phyloP scores from a whole-genome alignment of 2,888 invertebrate genomes.

The Chaitophorus viminalis region DNA sequence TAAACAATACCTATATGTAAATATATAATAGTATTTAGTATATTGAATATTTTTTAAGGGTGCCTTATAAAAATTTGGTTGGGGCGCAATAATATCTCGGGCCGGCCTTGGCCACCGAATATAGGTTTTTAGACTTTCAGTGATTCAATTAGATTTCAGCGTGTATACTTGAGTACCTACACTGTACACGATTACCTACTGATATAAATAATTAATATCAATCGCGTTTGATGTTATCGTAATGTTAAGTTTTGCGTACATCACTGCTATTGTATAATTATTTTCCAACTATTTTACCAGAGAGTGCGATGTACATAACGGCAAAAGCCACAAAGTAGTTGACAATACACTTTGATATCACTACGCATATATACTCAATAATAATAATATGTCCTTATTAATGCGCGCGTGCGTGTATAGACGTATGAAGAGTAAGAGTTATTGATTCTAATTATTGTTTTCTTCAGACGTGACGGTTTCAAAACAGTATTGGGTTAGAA shows the following conservation, averaged over 20 bases:
- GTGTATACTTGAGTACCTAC: too few species aligned
- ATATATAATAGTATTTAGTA: too few species aligned
- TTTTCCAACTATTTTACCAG: neutral
- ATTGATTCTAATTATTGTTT: neutral
- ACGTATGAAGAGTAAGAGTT: neutral
- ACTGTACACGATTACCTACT: too few species aligned
- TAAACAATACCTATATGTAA: too few species aligned
- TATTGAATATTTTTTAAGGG: too few species aligned
- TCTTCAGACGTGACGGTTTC: neutral
- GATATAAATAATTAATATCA: neutral
- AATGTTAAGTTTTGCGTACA: neutral
- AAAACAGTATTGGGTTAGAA: neutral
- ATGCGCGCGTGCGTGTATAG: neutral
- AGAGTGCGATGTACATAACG: neutral
- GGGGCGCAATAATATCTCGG: too few species aligned
- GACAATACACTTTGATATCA: too few species aligned
- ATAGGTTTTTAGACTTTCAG: too few species aligned
- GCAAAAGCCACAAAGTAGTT: neutral
- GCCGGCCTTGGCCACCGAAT: too few species aligned
- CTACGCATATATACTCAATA: too few species aligned
- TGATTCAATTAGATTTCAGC: too few species aligned
- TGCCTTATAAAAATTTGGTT: too few species aligned
- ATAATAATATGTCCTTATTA: neutral
- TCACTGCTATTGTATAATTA: neutral
- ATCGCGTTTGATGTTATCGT: neutral